Percentiles rank a stretch among this genome's conserved stretches.
Conservation (phyloP, 2,113 vertebrate species). For the Proteles cristata region DNA sequence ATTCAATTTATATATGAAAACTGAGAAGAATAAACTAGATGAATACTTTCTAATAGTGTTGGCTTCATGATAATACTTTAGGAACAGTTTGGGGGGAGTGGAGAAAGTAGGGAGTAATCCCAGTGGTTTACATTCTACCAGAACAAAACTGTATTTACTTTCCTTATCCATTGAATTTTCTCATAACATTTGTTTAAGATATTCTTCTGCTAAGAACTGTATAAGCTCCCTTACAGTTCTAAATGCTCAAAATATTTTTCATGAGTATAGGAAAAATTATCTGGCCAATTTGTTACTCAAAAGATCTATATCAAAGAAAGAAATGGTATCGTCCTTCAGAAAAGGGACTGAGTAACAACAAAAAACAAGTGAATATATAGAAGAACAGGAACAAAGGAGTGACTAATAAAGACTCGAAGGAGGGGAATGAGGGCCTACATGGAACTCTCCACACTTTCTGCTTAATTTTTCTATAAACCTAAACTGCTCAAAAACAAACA, state of each 20-base stretch:
- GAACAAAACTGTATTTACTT: neutral
- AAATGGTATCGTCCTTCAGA: neutral
- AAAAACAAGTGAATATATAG: neutral
- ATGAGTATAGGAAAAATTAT: neutral
- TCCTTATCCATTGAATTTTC: neutral
- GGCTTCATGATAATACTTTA: conserved; percentile 23
- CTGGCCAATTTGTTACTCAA: conserved; percentile 13
- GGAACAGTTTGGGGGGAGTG: neutral
- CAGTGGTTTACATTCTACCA: neutral
- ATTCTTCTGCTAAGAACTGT: conserved; percentile 14
- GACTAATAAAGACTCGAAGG: neutral
- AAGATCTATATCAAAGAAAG: neutral
- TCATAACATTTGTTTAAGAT: neutral
- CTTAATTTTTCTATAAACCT: neutral
- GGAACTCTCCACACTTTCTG: neutral
- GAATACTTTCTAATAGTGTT: neutral
- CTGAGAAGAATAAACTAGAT: neutral
- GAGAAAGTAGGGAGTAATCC: neutral
- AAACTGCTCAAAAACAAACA: neutral
- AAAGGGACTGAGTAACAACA: conserved; percentile 6
- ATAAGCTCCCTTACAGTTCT: neutral
- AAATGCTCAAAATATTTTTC: neutral
- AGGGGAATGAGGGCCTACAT: neutral
- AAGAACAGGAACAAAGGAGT: neutral
- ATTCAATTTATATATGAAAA: neutral